These are phyloP conservation scores for Anarsia innoxiella DNA, from an alignment of 2,888 invertebrate genomes.

Conservation along the genomic window DNA sequence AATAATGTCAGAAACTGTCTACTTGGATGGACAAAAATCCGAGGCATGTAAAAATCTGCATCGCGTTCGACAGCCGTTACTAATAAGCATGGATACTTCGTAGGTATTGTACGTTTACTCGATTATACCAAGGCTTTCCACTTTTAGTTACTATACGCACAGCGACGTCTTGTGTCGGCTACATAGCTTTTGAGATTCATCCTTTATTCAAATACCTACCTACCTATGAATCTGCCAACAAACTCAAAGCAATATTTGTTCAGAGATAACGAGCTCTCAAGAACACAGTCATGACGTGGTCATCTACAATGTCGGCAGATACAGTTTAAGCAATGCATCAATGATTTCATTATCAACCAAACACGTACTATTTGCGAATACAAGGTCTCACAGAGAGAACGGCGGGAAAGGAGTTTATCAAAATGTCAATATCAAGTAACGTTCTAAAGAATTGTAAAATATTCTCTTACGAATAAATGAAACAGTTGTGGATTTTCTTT, in stretches of 20 bases:
- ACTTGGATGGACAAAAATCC: too few relatives aligned
- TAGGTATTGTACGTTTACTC: slow-evolving; percentile 41
- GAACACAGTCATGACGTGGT: too few relatives aligned
- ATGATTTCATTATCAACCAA: slow-evolving; percentile 23
- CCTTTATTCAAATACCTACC: too few relatives aligned
- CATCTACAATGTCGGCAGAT: too few relatives aligned
- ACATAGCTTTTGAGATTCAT: too few relatives aligned
- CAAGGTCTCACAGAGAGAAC: slow-evolving; percentile 33
- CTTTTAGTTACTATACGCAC: slow-evolving; percentile 40
- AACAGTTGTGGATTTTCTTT: too few relatives aligned
- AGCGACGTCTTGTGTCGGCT: too few relatives aligned
- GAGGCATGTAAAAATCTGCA: too few relatives aligned
- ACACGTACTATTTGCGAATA: slow-evolving; percentile 24
- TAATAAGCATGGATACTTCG: slow-evolving; percentile 37
- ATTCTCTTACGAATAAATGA: background rate
- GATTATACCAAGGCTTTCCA: slow-evolving; percentile 69
- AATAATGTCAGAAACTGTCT: too few relatives aligned
- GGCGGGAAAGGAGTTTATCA: slow-evolving; percentile 27
- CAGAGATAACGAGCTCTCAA: too few relatives aligned
- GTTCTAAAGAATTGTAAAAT: slow-evolving; percentile 9
- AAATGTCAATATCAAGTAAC: slow-evolving; percentile 34
- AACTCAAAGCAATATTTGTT: too few relatives aligned
- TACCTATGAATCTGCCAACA: too few relatives aligned
- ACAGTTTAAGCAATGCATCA: slow-evolving; percentile 12
- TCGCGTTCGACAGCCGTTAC: slow-evolving; percentile 37